Percentiles rank a stretch among this genome's conserved stretches.
Evolutionary conservation across 2,113 vertebrate genomes (phyloP).

Genomic region (Ploceus nigricollis): DNA sequence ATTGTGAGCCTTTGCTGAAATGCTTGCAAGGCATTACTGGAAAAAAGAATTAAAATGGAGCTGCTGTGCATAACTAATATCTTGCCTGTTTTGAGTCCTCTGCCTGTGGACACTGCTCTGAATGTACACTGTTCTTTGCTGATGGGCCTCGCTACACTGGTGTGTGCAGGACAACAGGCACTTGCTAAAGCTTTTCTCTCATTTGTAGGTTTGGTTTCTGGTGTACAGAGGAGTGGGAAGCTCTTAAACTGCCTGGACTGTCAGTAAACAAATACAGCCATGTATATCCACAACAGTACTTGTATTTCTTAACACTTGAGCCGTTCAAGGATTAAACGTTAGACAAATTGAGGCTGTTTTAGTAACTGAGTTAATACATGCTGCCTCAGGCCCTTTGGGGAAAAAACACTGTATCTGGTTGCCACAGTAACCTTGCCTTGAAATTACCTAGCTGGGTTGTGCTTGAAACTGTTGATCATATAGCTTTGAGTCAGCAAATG

Average conservation of each 20-base stretch:
- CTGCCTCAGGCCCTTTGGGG: not conserved
- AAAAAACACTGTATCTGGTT: conserved; percentile 1
- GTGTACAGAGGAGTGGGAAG: not conserved
- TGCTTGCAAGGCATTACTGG: not conserved
- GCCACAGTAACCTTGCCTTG: conserved; percentile 9
- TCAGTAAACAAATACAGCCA: not conserved
- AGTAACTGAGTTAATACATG: not conserved
- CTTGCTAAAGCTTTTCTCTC: not conserved
- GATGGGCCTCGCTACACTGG: fast-evolving
- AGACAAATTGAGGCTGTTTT: not conserved
- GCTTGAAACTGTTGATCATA: not conserved
- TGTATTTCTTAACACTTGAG: not conserved
- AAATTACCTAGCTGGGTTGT: not conserved
- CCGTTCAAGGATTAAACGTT: conserved; percentile 25
- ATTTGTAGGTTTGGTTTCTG: not conserved
- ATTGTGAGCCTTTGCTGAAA: not conserved
- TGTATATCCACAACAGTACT: not conserved
- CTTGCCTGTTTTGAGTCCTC: not conserved
- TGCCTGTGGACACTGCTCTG: not conserved
- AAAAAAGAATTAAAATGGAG: conserved; percentile 8
- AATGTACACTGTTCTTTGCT: not conserved
- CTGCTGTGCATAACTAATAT: conserved; percentile 5
- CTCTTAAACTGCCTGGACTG: not conserved
- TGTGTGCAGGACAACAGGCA: not conserved
- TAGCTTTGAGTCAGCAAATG: fast-evolving